phyloP scores from a whole-genome alignment of 1,140 invertebrate genomes.

The Drosophila pseudoobscura region DNA sequence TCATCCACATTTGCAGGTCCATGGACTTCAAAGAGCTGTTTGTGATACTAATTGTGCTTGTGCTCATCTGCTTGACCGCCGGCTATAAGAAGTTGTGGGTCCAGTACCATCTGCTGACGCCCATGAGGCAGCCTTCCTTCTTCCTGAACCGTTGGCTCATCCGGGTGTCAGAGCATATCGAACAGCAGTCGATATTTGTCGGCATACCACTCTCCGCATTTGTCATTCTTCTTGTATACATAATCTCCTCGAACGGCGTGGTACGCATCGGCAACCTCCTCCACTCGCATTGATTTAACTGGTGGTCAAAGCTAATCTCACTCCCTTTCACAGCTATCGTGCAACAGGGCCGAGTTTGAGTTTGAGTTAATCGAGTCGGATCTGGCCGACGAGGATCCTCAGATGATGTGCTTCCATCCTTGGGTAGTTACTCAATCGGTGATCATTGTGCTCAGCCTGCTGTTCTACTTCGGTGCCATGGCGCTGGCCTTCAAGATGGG shows the following conservation, averaged over 20 bases:
- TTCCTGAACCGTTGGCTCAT: conserved; percentile 15
- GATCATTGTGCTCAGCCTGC: conserved; percentile 89
- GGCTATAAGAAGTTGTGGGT: conserved; percentile 37
- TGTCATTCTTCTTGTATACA: conserved; percentile 10
- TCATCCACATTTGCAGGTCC: no score
- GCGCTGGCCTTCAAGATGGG: conserved; percentile 91
- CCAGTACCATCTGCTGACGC: background rate
- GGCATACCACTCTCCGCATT: conserved; percentile 6
- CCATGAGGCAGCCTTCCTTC: background rate
- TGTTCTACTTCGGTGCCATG: conserved; percentile 91
- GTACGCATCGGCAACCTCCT: conserved; percentile 5
- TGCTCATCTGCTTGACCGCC: background rate
- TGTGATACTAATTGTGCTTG: background rate
- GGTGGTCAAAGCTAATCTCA: no score
- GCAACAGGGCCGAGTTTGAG: conserved; percentile 23
- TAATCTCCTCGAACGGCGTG: conserved; percentile 13
- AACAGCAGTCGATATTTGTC: conserved; percentile 9
- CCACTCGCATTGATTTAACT: no score
- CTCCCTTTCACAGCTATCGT: conserved; percentile 10
- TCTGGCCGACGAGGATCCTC: background rate
- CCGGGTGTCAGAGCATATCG: conserved; percentile 7
- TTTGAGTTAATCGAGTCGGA: conserved; percentile 28
- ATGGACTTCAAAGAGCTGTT: background rate
- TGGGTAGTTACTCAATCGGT: conserved; percentile 92
- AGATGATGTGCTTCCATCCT: conserved; percentile 84